Evolutionary conservation across 2,797 vertebrate species (phyloP).

Genomic region (Myiotriccus ornatus): DNA sequence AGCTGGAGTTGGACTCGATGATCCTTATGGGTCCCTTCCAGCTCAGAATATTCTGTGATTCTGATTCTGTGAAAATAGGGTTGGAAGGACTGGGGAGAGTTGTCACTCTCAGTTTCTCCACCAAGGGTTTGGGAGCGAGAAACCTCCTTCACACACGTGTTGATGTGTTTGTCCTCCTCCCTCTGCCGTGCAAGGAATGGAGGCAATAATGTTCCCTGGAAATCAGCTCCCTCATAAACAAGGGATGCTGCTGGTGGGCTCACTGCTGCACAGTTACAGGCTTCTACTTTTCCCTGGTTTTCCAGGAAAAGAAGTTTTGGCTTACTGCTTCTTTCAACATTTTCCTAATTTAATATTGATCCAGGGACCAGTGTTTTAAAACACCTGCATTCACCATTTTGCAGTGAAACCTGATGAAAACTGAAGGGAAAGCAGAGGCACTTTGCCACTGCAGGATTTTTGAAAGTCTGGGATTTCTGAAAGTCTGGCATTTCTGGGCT

Average conservation of each 20-base stretch:
- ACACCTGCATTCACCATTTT: neutral
- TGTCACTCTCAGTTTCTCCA: neutral
- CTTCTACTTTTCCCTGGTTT: neutral
- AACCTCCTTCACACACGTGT: rapidly evolving
- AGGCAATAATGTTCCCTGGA: rapidly evolving
- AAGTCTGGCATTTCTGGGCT: neutral
- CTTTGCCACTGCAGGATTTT: neutral
- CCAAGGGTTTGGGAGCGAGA: neutral
- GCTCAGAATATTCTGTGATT: neutral
- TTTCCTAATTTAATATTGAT: neutral
- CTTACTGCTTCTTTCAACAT: neutral
- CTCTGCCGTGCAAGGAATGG: rapidly evolving
- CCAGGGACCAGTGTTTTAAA: neutral
- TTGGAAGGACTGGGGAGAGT: neutral
- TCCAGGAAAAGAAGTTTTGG: neutral
- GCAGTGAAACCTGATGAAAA: neutral
- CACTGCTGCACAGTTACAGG: neutral
- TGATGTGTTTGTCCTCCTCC: neutral
- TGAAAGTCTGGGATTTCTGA: neutral
- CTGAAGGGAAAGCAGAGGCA: neutral
- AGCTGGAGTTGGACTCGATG: neutral
- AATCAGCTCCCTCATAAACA: rapidly evolving
- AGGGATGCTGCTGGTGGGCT: rapidly evolving
- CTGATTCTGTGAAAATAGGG: neutral
- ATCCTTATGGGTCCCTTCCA: neutral